Base-by-base conservation (phyloP, 2,113 vertebrate species). In the Planiliza haematocheilus region DNA sequence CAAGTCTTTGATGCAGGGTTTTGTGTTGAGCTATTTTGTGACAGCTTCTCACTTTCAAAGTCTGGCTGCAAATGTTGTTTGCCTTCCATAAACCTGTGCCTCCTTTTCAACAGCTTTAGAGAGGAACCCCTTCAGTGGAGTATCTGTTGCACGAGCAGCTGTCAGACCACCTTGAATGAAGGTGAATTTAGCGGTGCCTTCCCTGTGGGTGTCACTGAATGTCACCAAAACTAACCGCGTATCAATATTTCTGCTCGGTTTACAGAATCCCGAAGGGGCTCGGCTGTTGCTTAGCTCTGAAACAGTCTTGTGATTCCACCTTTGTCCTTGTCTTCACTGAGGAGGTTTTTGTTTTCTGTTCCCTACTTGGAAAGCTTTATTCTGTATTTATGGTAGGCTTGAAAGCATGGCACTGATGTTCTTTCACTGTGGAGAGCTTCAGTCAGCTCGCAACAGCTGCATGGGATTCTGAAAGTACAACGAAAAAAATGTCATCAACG, bases 271-370 rank as follows among this genome's bases (percentile, higher is more conserved):
- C 51, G 41, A 7, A 8, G 53, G 49, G 46, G 48, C 17, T 43
- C 74, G 41, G 72, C 45, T 80, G 71, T 79, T 65, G 70, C 45
- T 20, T 11, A 38, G 48, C 50, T 68, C 48, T 8, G 38, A 57
- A 74, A 50, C 53, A 39, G 14, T 4, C 12, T 69, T 50, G 65
- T 17, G 53, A 63, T 64, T 37, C 39, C 7, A 3, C 8, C 45
- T 72, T 42, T 78, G 51, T 74, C 56, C 79, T 80, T 66, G 38
- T 75, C 58, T 58, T 63, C 48, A 49, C 8, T 48, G 55, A 59
- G 17, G 9, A 52, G 8, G 10, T 21, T 62, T 14, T 1, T 55
- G 21, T 62, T 14, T 1, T 55, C n/a, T 73, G 7, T 46, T 10
- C 17, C 30, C 38, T 10, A 7, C 21, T n/a, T n/a, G 17, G 16